A percentile compares a stretch with the other conserved stretches of the same genome.
Conservation (phyloP, 2,113 vertebrate genomes). For the Tringa solitaria region DNA sequence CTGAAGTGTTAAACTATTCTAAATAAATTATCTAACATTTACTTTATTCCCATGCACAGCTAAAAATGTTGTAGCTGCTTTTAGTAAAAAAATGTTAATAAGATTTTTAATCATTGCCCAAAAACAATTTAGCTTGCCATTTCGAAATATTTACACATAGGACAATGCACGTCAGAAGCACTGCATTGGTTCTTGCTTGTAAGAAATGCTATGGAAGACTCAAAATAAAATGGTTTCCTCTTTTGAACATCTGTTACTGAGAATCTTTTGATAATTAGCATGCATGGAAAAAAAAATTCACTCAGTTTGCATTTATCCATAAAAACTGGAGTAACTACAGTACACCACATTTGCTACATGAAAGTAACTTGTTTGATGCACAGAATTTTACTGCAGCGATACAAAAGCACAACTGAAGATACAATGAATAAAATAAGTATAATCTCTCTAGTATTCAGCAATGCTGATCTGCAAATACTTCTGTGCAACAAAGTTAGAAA, state of each 20-base stretch:
- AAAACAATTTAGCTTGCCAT: not conserved
- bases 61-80: not conserved
- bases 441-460: constrained; percentile 71
- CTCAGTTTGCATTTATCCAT: constrained; percentile 77
- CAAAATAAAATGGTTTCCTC: not conserved
- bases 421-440: constrained; percentile 50
- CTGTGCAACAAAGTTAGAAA: constrained; percentile 77
- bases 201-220: not conserved
- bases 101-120: not conserved
- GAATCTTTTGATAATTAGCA: not conserved
- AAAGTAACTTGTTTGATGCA: constrained; percentile 76
- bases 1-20: not conserved
- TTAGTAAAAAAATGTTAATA: not conserved
- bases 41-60: not conserved
- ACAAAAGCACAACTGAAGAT: constrained; percentile 69
- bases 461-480: constrained; percentile 81
- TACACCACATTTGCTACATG: constrained; percentile 66
- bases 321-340: constrained; percentile 65
- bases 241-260: not conserved
- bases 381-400: constrained; percentile 77
- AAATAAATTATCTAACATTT: not conserved
- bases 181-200: not conserved
- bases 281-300: constrained; percentile 76
- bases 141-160: not conserved
- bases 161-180: not conserved